Conservation (phyloP, 1,140 invertebrate genomes). For the Cydia pomonella region DNA sequence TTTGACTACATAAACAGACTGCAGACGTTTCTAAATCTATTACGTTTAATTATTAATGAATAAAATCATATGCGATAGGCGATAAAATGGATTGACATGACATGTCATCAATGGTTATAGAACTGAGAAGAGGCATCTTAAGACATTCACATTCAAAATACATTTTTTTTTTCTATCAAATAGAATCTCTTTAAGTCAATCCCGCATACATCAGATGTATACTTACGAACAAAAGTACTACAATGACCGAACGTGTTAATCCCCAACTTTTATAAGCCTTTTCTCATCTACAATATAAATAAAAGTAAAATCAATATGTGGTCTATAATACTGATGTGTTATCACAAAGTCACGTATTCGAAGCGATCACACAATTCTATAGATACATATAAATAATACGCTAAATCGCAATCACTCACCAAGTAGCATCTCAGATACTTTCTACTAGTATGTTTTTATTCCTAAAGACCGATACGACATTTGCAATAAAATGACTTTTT, state of each 20-base stretch:
- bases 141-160: not conserved
- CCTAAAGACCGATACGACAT: not conserved
- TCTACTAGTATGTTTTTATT: not conserved
- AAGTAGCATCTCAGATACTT: not conserved
- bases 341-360: slow-evolving; percentile 12
- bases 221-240: not conserved
- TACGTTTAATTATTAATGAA: not conserved
- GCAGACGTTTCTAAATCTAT: not conserved
- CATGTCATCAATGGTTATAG: no score
- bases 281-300: not conserved
- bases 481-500: not conserved
- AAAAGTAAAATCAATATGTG: slow-evolving; percentile 45
- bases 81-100: not conserved
- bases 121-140: not conserved
- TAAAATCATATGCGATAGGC: not conserved
- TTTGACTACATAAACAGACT: not conserved
- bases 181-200: not conserved
- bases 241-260: not conserved
- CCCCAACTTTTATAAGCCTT: not conserved
- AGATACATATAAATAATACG: slow-evolving; percentile 25
- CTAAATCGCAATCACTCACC: slow-evolving; percentile 1
- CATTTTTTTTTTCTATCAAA: no score
- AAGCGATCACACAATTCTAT: slow-evolving; percentile 13
- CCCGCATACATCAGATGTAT: not conserved
- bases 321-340: slow-evolving; percentile 64